A percentile compares a stretch with the other conserved stretches of the same genome.
Evolutionary conservation across 2,888 invertebrate species (phyloP).

Genomic region (Buathra laborator): DNA sequence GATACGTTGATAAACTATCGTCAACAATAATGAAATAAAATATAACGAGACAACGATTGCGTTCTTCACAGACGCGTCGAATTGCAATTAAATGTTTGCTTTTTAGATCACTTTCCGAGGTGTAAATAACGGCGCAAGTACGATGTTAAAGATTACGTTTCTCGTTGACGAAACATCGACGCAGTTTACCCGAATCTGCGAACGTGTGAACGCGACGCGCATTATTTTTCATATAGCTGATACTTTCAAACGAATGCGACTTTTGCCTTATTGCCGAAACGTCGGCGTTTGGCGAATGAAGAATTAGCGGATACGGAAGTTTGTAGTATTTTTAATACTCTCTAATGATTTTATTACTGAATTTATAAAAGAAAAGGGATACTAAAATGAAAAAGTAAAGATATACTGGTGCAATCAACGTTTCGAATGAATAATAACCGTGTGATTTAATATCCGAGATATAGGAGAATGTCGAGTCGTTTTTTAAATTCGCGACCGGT

Average conservation of each 20-base stretch:
- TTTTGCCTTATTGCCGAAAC: not conserved
- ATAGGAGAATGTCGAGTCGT: constrained; percentile 16
- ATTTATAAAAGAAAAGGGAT: constrained; percentile 1
- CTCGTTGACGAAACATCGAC: not conserved
- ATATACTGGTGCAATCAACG: constrained; percentile 59
- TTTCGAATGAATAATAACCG: constrained; percentile 29
- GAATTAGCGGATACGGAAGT: not conserved
- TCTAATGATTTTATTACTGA: constrained; percentile 12
- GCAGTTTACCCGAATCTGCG: not conserved
- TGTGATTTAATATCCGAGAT: constrained; percentile 24
- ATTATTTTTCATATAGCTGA: constrained; percentile 10
- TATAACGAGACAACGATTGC: not conserved
- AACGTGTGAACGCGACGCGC: not conserved
- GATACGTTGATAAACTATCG: constrained; percentile 2
- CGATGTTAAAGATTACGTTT: not conserved
- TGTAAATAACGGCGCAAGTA: constrained; percentile 16
- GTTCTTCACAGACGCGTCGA: not conserved
- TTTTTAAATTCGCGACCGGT: constrained; percentile 8
- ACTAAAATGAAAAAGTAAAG: constrained; percentile 20
- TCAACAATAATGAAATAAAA: not conserved
- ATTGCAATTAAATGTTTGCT: not conserved
- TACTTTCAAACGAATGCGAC: not conserved
- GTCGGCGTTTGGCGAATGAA: not conserved
- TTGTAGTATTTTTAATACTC: constrained; percentile 27
- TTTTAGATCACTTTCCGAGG: not conserved